phyloP scores from a whole-genome alignment of 2,797 vertebrate genomes.

The Liasis olivaceus region DNA sequence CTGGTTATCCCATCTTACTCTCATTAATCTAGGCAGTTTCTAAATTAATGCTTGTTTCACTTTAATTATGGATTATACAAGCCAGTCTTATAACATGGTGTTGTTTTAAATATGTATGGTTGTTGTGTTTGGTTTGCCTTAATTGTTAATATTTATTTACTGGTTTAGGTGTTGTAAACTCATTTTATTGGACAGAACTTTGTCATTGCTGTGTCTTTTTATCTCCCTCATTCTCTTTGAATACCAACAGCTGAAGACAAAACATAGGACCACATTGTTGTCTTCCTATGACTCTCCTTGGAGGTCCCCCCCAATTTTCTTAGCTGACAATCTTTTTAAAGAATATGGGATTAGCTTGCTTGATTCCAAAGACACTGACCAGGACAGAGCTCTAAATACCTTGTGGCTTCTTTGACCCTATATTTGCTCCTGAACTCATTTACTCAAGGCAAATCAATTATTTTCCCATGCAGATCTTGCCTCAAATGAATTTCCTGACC shows the following conservation, averaged over 20 bases:
- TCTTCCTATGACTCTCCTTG: too few relatives aligned
- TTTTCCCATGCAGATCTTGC: background rate
- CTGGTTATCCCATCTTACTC: background rate
- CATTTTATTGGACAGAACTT: background rate
- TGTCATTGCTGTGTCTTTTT: background rate
- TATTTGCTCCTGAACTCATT: background rate
- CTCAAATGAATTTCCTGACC: background rate
- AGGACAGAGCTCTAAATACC: background rate
- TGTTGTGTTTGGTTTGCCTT: background rate
- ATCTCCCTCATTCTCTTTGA: background rate
- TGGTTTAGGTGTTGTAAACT: background rate
- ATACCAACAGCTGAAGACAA: background rate
- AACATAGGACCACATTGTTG: background rate
- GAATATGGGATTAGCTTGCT: background rate
- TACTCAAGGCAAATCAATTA: background rate
- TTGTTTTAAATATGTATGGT: background rate
- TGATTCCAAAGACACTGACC: background rate
- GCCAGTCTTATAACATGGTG: background rate
- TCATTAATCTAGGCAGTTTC: background rate
- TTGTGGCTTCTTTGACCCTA: background rate
- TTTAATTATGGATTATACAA: background rate
- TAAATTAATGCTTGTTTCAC: background rate
- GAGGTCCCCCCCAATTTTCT: background rate
- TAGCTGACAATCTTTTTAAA: background rate
- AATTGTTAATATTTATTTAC: background rate